Evolutionary conservation across 1,140 invertebrate genomes (phyloP).

Genomic region (Helicorthomorpha holstii): DNA sequence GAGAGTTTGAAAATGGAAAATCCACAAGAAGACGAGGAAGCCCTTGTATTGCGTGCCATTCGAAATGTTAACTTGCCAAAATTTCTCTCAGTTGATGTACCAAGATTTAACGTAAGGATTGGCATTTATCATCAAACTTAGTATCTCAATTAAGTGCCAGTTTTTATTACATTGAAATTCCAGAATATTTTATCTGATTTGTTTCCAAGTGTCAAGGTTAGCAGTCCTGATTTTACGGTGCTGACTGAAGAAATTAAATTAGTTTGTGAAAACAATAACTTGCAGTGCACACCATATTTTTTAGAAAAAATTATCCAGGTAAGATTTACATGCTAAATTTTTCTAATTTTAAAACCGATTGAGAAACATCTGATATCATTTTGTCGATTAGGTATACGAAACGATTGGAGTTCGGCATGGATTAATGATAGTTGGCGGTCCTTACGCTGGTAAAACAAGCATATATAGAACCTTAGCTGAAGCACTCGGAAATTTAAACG

Average conservation of each 20-base stretch:
- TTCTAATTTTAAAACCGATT: background rate
- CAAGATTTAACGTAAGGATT: slow-evolving; percentile 49
- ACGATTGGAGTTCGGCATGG: slow-evolving; percentile 68
- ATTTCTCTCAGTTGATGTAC: slow-evolving; percentile 57
- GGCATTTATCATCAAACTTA: background rate
- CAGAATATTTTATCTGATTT: slow-evolving; percentile 81
- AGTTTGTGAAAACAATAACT: slow-evolving; percentile 52
- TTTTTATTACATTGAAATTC: slow-evolving; percentile 15
- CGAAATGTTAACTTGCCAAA: slow-evolving; percentile 35
- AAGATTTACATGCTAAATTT: slow-evolving; percentile 18
- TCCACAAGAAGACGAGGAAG: slow-evolving; percentile 32
- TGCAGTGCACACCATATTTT: slow-evolving; percentile 68
- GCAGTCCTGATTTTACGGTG: slow-evolving; percentile 39
- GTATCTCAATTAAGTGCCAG: no score
- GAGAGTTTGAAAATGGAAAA: slow-evolving; percentile 30
- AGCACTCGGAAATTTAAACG: slow-evolving; percentile 57
- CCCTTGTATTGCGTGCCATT: slow-evolving; percentile 32
- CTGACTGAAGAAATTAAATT: slow-evolving; percentile 33
- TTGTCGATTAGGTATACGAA: slow-evolving; percentile 49
- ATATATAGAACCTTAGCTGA: slow-evolving; percentile 58
- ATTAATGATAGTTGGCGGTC: slow-evolving; percentile 66
- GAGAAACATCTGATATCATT: background rate
- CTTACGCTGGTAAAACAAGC: slow-evolving; percentile 70
- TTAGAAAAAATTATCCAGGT: slow-evolving; percentile 73
- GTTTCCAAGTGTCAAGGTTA: slow-evolving; percentile 62